Evolutionary conservation across 2,797 vertebrate species (phyloP), one percentile per base, ranked within the genome.

Genomic region (Cetoscarus ocellatus): DNA sequence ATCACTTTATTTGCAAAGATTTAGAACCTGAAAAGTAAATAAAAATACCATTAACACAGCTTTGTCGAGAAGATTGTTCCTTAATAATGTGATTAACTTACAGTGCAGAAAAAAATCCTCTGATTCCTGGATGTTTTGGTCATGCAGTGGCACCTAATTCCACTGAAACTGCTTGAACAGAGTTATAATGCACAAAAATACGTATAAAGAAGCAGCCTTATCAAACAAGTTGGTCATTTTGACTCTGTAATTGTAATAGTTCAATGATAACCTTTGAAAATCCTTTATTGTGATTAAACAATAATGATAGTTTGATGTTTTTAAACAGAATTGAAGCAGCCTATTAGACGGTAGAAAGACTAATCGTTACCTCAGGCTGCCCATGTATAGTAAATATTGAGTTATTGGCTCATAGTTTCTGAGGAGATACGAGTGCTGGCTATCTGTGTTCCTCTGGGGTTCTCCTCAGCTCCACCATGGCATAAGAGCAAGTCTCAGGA

Each of bases 301-400:
- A 9, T 12, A 42, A 42, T 42, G 40, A 42, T 62, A 70, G 66
- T 57, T 38, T 70, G 45, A 83, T 77, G 61, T 52, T 61, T 45
- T 75, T 68, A 61, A 1, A 68, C 54, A 64, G 59, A 69, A 66
- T 18, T 50, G 62, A 58, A 73, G 44, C 60, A 73, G 64, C 44
- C 36, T 55, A 77, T 81, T 56, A 77, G 75, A 66, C 36, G 12
- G 49, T 52, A 61, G 61, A 79, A 76, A 80, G 64, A 77, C 77
- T 84, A 82, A 85, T 80, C 47, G 43, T 79, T 82, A 69, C 71
- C 69, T 82, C 61, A 50, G 62, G 72, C 84, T 90, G 75, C 82
- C 81, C 81, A 83, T 67, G n/a, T 86, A 86, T 58, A 73, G 77
- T 82, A 86, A 85, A 86, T 84, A 89, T 89, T 86, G 80, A 88